These are phyloP conservation scores for Oxyscelio sp. DNA, from an alignment of 2,888 invertebrate species.

Conservation along the genomic window DNA sequence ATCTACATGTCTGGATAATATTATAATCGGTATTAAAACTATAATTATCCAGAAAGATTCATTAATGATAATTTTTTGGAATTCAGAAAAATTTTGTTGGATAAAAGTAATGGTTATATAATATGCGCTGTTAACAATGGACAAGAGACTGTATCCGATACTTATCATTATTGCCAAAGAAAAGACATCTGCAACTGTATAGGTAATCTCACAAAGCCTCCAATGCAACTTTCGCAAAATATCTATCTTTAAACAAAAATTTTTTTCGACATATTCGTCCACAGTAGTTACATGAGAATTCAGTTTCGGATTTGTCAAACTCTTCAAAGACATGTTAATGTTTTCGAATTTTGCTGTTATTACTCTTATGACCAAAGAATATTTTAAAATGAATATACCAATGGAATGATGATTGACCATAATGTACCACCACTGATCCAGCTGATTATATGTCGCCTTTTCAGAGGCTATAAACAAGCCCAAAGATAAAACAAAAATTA, in stretches of 20 bases:
- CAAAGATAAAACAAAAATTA: neutral
- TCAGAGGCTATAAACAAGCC: neutral
- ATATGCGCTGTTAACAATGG: conserved; percentile 25
- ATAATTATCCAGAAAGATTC: conserved; percentile 12
- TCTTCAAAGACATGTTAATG: conserved; percentile 1
- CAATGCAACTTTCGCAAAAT: conserved; percentile 33
- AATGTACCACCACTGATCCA: conserved; percentile 24
- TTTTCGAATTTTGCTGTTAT: conserved; percentile 11
- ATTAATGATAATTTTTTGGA: neutral
- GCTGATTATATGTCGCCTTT: neutral
- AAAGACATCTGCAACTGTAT: conserved; percentile 2
- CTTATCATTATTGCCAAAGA: conserved; percentile 13
- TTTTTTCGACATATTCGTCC: neutral
- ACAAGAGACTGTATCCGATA: conserved; percentile 31
- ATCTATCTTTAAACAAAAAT: conserved; percentile 13
- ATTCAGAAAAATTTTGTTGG: neutral
- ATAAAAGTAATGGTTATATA: conserved; percentile 6
- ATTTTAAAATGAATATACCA: conserved; percentile 21
- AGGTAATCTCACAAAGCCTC: conserved; percentile 29
- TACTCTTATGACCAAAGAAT: conserved; percentile 2
- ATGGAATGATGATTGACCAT: conserved; percentile 2
- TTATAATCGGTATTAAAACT: neutral
- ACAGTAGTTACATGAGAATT: neutral
- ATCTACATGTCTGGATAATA: conserved; percentile 25
- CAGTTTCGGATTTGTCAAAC: neutral